phyloP scores from a whole-genome alignment of 2,797 vertebrate species.

The Scolopax rusticola region DNA sequence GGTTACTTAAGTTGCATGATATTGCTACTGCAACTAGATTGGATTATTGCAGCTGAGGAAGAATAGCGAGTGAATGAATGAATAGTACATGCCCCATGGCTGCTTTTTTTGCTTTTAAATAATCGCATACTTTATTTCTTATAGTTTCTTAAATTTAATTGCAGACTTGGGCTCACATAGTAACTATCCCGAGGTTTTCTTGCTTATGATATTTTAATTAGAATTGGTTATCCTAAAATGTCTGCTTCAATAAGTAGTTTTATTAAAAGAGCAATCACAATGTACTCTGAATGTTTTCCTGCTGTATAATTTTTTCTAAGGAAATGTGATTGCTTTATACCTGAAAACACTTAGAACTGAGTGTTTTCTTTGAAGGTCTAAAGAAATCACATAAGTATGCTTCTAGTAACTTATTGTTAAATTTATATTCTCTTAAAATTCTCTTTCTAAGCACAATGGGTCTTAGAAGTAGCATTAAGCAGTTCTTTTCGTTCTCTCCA shows the following conservation, averaged over 20 bases:
- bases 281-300: not conserved
- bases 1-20: not conserved
- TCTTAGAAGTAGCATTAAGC: not conserved
- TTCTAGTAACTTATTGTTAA: not conserved
- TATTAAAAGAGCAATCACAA: not conserved
- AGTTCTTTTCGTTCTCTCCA: not conserved
- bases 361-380: not conserved
- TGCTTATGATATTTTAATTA: not conserved
- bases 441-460: not conserved
- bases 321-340: not conserved
- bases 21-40: not conserved
- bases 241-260: not conserved
- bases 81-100: not conserved
- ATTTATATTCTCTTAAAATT: not conserved
- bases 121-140: not conserved
- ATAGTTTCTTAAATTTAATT: not conserved
- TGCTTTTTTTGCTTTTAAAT: not conserved
- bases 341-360: not conserved
- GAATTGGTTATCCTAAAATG: not conserved
- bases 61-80: not conserved
- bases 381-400: not conserved
- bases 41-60: not conserved
- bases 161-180: not conserved
- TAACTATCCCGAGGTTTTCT: not conserved
- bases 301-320: not conserved